Conservation (phyloP, 2,888 invertebrate genomes). For the Melikaiella ostensackeni region DNA sequence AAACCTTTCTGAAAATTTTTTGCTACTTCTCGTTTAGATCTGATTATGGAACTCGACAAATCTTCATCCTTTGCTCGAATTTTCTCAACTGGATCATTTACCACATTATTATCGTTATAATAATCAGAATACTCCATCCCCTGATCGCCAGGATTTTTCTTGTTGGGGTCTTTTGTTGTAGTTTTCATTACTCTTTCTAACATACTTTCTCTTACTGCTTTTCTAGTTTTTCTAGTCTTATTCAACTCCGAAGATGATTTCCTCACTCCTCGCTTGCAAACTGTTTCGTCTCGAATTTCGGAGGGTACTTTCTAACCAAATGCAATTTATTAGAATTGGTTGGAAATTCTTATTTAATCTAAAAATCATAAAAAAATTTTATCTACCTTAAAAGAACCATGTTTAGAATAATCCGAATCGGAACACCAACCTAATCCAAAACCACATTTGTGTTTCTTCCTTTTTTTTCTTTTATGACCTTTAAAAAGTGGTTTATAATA, state of each 20-base stretch:
- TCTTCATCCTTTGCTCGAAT: slow-evolving; percentile 38
- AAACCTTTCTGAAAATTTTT: background rate
- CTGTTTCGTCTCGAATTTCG: slow-evolving; percentile 57
- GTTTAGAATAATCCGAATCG: background rate
- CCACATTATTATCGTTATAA: slow-evolving; percentile 55
- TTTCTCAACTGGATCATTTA: slow-evolving; percentile 44
- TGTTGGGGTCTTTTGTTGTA: slow-evolving; percentile 55
- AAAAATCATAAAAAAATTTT: background rate
- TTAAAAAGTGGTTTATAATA: slow-evolving; percentile 1
- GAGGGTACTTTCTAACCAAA: slow-evolving; percentile 38
- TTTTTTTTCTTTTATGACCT: background rate
- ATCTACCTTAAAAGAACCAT: background rate
- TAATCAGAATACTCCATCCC: slow-evolving; percentile 60
- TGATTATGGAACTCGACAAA: slow-evolving; percentile 42
- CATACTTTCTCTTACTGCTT: slow-evolving; percentile 44
- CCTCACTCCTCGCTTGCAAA: slow-evolving; percentile 15
- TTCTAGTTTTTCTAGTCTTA: background rate
- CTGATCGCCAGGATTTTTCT: slow-evolving; percentile 46
- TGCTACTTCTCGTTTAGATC: slow-evolving; percentile 52
- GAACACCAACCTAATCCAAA: background rate
- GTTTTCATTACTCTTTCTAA: slow-evolving; percentile 53
- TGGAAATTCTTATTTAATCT: background rate
- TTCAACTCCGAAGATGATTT: background rate
- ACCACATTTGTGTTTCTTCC: background rate
- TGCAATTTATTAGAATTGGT: background rate